Evolutionary conservation across 23 tunicate genomes (phyloP), one percentile per base, ranked within the genome.

Genomic region (Corella eumyota): DNA sequence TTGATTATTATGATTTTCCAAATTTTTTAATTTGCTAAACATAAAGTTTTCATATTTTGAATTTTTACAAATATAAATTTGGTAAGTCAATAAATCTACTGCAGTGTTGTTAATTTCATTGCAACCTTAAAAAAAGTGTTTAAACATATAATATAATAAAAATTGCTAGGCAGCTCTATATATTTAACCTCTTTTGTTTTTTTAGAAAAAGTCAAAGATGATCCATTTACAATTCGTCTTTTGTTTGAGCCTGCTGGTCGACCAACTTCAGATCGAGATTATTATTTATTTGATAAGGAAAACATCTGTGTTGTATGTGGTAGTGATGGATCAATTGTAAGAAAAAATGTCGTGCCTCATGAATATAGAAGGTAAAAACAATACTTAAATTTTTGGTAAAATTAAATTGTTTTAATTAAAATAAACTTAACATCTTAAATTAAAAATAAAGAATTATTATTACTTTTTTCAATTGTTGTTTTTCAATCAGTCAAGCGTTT

Each of bases 221-320:
- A 78, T 20, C 96, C 96, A 25, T 64, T 72, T 32, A 81, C 79
- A 2, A 57, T 90, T 7, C 69, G 76, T 5, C 83, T 90, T 4
- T 60, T 56, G 6, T 90, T 90, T 52, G 97, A 90, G 53, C 97
- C 98, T 30, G 48, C 86, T 2, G 86, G 92, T 9, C 52, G 93
- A 38, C 86, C 93, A 22, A 50, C 56, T 3, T 61, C 77, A 19
- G 60, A 81, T 9, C 30, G 62, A 25, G 93, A 92, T 55, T 92
- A 78, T 45, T 77, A 92, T 60, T 61, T 83, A 21, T 29, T 49
- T 4, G 93, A 92, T 34, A 92, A 83, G 48, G 77, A 76, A 30
- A 92, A 92, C 56, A 65, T 61, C 51, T 92, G 98, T 61, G 98
- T 92, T 23, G 98, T 92, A 20, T 92, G 98, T 61, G 86, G 86